phyloP scores from a whole-genome alignment of 1,140 invertebrate species.

The Ostrea denselamellosa region DNA sequence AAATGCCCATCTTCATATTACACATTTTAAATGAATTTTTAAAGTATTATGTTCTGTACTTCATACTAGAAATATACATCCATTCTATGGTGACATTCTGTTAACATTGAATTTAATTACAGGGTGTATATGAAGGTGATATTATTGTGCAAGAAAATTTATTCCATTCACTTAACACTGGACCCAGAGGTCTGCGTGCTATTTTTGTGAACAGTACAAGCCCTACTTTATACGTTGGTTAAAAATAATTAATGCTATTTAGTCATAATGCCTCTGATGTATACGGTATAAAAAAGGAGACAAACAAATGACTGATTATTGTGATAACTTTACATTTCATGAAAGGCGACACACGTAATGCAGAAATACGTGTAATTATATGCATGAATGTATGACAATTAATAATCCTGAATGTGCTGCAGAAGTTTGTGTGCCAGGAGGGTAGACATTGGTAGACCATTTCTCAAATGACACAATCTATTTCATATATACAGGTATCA shows the following conservation, averaged over 20 bases:
- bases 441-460: no score
- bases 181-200: not conserved
- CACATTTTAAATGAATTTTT: not conserved
- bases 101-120: slow-evolving; percentile 20
- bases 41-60: not conserved
- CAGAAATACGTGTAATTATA: no score
- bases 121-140: not conserved
- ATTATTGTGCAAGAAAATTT: not conserved
- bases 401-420: no score
- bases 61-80: not conserved
- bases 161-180: not conserved
- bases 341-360: no score
- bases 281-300: not conserved
- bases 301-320: not conserved
- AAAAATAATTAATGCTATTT: slow-evolving; percentile 3
- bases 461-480: no score
- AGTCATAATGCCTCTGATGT: not conserved
- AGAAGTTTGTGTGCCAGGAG: no score
- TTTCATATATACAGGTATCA: no score
- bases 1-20: slow-evolving; percentile 19
- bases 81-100: slow-evolving; percentile 13
- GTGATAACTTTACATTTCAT: no score
- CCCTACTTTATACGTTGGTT: not conserved
- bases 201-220: not conserved
- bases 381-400: no score